phyloP scores from a whole-genome alignment of 2,888 invertebrate genomes.

The Amblyteles armatorius region DNA sequence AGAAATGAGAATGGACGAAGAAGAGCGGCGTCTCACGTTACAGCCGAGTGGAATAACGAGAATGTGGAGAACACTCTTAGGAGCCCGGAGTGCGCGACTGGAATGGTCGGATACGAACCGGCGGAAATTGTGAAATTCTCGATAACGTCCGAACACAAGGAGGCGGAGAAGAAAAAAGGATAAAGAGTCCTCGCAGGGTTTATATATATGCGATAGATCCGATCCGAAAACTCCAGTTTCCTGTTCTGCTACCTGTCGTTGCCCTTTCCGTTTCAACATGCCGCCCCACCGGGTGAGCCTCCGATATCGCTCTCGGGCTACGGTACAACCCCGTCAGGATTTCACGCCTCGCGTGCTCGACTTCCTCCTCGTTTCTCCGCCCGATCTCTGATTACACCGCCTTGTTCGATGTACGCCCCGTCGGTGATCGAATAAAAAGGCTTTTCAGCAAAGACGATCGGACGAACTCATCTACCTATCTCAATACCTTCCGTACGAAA shows the following conservation, averaged over 20 bases:
- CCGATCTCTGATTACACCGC: constrained; percentile 50
- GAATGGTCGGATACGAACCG: constrained; percentile 73
- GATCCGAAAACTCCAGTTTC: constrained; percentile 44
- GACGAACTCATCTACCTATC: constrained; percentile 37
- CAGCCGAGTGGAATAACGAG: constrained; percentile 10
- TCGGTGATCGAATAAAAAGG: constrained; percentile 44
- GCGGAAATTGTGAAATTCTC: constrained; percentile 77
- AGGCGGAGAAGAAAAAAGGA: constrained; percentile 7
- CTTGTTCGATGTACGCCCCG: constrained; percentile 61
- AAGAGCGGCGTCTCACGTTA: too few species aligned
- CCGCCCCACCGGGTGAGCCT: constrained; percentile 18
- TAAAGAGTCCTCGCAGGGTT: background rate
- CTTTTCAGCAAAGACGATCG: constrained; percentile 28
- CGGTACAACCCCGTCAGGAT: constrained; percentile 30
- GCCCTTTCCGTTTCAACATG: constrained; percentile 50
- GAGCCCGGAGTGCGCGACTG: constrained; percentile 48
- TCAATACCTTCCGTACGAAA: constrained; percentile 19
- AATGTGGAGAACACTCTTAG: constrained; percentile 6
- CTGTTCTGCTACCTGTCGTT: constrained; percentile 47
- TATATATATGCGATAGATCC: constrained; percentile 34
- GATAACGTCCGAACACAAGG: constrained; percentile 57
- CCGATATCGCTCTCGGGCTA: constrained; percentile 34
- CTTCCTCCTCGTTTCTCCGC: constrained; percentile 7
- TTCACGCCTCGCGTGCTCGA: constrained; percentile 36
- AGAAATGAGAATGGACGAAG: constrained; percentile 9